A percentile compares a stretch with the other conserved stretches of the same genome.
Conservation (phyloP, 1,140 invertebrate species). For the Nilaparvata lugens region DNA sequence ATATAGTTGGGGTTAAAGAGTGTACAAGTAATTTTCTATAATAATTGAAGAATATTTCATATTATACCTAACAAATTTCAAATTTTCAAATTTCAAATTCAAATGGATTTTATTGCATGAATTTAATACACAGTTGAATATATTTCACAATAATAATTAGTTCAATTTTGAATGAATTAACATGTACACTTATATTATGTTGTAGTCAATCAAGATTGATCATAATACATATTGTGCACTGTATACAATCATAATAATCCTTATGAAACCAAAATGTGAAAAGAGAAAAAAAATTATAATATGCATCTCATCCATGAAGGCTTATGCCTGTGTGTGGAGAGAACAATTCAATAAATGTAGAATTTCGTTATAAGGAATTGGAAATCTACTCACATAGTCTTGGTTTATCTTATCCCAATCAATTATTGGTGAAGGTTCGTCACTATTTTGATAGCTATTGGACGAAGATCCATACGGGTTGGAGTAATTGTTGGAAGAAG, state of each 20-base stretch:
- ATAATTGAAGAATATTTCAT: too few species aligned
- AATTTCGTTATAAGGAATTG: constrained; percentile 1
- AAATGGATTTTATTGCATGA: too few species aligned
- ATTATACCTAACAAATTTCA: too few species aligned
- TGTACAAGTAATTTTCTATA: too few species aligned
- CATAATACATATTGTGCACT: not conserved
- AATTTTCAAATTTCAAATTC: too few species aligned
- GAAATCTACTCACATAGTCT: constrained; percentile 32
- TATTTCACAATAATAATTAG: too few species aligned
- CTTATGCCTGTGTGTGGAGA: not conserved
- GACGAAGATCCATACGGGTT: not conserved
- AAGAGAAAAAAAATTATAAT: too few species aligned
- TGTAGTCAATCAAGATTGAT: not conserved
- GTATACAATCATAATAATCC: not conserved
- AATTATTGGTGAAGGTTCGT: constrained; percentile 23
- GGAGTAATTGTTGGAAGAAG: not conserved
- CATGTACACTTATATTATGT: too few species aligned
- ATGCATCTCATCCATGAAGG: not conserved
- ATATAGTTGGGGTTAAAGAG: too few species aligned
- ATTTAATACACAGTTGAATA: too few species aligned
- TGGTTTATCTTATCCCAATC: constrained; percentile 35
- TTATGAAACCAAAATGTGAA: too few species aligned
- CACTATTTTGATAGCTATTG: not conserved
- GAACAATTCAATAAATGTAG: not conserved
- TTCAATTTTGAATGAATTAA: too few species aligned